Evolutionary conservation across 2,888 invertebrate species (phyloP).

Genomic region (Ornithoptera alexandrae): DNA sequence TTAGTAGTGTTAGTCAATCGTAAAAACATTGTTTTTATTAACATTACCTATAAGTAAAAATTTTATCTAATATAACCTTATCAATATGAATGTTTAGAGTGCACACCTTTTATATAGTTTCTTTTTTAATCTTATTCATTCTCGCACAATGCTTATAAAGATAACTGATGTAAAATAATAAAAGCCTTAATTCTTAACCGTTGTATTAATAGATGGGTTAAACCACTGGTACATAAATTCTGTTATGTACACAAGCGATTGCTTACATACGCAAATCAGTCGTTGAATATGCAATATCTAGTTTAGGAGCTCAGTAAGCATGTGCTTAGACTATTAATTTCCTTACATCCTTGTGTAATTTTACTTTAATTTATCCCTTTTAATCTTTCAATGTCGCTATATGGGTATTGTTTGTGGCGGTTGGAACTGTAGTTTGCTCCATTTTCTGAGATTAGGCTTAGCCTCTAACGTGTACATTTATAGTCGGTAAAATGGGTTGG

Average conservation of each 20-base stretch:
- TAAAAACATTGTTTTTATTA: too few relatives aligned
- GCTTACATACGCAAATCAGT: conserved; percentile 78
- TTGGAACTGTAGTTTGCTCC: conserved; percentile 18
- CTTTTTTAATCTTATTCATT: too few relatives aligned
- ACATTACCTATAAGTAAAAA: too few relatives aligned
- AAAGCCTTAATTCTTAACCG: conserved; percentile 17
- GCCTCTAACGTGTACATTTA: background rate
- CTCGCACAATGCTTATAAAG: background rate
- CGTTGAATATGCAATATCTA: conserved; percentile 78
- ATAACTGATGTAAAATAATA: background rate
- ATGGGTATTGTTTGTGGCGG: conserved; percentile 25
- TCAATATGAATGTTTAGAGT: too few relatives aligned
- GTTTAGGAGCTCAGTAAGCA: conserved; percentile 75
- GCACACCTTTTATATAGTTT: too few relatives aligned
- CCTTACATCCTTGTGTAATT: conserved; percentile 46
- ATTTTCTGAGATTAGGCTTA: conserved; percentile 18
- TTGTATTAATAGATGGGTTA: conserved; percentile 30
- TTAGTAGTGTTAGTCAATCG: too few relatives aligned
- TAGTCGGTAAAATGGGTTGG: background rate
- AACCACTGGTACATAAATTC: conserved; percentile 42
- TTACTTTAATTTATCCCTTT: conserved; percentile 36
- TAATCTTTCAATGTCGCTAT: conserved; percentile 27
- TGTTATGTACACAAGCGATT: conserved; percentile 72
- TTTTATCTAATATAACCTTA: too few relatives aligned
- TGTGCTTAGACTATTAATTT: conserved; percentile 77